These are phyloP conservation scores for Limosa lapponica DNA, from an alignment of 2,797 vertebrate species.

Conservation along the genomic window DNA sequence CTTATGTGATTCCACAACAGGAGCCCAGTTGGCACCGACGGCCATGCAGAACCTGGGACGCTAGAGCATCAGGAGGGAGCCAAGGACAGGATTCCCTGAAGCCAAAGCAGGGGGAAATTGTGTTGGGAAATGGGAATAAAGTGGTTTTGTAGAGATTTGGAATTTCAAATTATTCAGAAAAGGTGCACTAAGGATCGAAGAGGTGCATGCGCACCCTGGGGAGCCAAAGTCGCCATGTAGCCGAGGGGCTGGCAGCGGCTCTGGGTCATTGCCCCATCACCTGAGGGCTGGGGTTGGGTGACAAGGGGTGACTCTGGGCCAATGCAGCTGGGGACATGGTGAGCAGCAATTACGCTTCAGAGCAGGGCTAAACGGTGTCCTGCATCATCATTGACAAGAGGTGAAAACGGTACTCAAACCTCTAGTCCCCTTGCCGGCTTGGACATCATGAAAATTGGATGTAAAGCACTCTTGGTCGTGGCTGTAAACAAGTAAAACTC, in stretches of 20 bases:
- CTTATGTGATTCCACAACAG: conserved; percentile 36
- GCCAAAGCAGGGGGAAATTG: conserved; percentile 11
- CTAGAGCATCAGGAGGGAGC: conserved; percentile 43
- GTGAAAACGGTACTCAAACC: neutral
- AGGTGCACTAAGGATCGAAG: conserved; percentile 42
- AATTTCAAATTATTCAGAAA: conserved; percentile 65
- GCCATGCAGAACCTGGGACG: neutral
- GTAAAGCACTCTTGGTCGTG: neutral
- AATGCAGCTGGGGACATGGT: too few relatives aligned
- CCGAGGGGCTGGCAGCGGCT: neutral
- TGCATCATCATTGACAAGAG: neutral
- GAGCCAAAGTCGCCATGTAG: conserved; percentile 48
- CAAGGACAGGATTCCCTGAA: conserved; percentile 42
- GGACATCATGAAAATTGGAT: neutral
- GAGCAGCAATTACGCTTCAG: neutral
- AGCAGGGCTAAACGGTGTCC: neutral
- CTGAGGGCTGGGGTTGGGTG: neutral
- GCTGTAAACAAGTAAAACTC: neutral
- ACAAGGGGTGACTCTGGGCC: neutral
- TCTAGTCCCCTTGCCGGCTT: neutral
- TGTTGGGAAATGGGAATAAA: conserved; percentile 58
- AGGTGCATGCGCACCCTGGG: neutral
- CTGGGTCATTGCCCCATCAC: neutral
- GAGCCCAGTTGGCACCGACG: conserved; percentile 19
- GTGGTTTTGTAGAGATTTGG: conserved; percentile 58